Base-by-base conservation (phyloP, 2,797 vertebrate species). In the Pipistrellus kuhlii region DNA sequence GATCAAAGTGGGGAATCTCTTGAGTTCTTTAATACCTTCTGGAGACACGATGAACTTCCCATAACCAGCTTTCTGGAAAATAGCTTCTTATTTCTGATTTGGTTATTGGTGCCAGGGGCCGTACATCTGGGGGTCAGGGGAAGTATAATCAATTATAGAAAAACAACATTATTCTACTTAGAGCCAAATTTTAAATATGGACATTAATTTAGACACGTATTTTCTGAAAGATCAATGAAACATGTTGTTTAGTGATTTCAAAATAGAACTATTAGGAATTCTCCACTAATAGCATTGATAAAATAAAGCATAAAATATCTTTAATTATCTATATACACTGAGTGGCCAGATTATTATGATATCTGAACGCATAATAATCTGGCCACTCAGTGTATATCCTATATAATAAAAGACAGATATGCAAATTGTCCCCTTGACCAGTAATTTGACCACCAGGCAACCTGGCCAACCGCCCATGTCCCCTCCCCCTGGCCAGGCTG, bases 31-130 rank as follows among this genome's bases (percentile, higher is more conserved):
- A 53, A 38, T 98, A 98, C 98, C 98, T 97, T 94, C 71, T 21
- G 18, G 95, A 51, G 76, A 98, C 95, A 64, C 89, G 97, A 57
- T 99, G 98, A 95, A 99, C 99, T 97, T 99, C 99, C 99, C 99
- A 99, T 35, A 99, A 94, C 99, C 99, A 99, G 90, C 99, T 99
- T 97, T 99, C 99, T 57, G 99, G 99, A 92, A 99, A 99, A 97
- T 98, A 99, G 96, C 99, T 99, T 35, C 99, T 98, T 90, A 99
- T 97, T 90, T 98, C 97, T 55, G 98, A 96, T 1, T 98, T 97
- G 15, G 92, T 97, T 76, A 96, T 32, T 69, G 99, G 98, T 78
- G 98, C 96, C 53, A 95, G 1, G 53, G 64, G 95, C 93, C 97
- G 98, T 89, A 98, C 57, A 71, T 97, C 98, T 98, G 93, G 89